These are phyloP conservation scores for Falco rusticolus DNA, from an alignment of 2,797 vertebrate species.

Conservation along the genomic window DNA sequence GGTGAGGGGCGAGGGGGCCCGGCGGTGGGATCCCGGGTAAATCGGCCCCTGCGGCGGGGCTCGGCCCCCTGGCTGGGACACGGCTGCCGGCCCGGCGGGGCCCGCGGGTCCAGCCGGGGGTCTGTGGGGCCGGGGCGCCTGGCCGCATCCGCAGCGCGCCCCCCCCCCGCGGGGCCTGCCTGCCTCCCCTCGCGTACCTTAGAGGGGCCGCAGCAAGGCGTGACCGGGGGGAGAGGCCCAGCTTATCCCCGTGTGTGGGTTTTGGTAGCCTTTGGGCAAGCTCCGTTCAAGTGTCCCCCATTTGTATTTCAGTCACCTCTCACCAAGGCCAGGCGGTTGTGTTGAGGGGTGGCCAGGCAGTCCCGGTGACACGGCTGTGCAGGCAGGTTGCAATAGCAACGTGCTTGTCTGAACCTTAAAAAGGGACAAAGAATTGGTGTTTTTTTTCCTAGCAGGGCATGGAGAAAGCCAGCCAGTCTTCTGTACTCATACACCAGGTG, in stretches of 20 bases:
- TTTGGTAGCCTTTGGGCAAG: background rate
- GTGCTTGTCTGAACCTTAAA: background rate
- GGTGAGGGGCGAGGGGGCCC: background rate
- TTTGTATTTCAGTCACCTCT: background rate
- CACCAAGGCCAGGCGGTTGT: rapidly evolving
- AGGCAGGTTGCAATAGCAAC: rapidly evolving
- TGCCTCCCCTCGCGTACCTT: background rate
- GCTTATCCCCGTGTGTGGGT: rapidly evolving
- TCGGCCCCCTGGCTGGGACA: background rate
- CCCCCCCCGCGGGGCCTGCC: background rate
- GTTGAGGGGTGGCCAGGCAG: background rate
- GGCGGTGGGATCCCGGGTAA: background rate
- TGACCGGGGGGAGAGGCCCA: background rate
- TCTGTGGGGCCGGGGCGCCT: background rate
- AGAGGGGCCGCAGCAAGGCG: background rate
- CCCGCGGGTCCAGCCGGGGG: too few species aligned
- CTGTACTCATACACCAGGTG: background rate
- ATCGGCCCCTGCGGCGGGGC: background rate
- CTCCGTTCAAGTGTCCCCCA: background rate
- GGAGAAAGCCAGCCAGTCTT: background rate
- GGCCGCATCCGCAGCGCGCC: background rate
- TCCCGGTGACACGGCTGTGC: background rate
- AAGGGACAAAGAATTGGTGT: background rate
- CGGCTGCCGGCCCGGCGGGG: background rate
- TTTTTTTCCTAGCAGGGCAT: background rate